These are phyloP conservation scores for Clamator glandarius DNA, from an alignment of 2,797 vertebrate genomes.

Conservation along the genomic window DNA sequence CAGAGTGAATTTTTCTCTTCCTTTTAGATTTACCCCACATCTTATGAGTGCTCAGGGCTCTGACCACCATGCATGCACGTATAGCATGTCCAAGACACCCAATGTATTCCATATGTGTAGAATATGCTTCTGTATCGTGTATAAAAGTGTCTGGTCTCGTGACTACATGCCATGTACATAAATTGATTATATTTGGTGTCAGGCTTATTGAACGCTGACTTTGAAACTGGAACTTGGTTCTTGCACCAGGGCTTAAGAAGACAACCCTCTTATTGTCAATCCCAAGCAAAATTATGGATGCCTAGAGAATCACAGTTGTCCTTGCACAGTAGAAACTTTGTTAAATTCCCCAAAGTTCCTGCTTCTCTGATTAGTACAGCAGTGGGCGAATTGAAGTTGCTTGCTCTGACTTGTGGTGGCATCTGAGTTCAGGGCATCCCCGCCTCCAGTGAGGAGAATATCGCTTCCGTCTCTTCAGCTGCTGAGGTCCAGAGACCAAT, in stretches of 20 bases:
- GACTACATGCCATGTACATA: background rate
- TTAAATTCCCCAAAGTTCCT: background rate
- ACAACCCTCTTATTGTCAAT: background rate
- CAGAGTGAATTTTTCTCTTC: background rate
- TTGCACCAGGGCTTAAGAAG: background rate
- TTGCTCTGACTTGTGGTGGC: background rate
- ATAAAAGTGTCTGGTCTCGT: background rate
- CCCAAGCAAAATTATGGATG: background rate
- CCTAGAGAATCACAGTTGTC: background rate
- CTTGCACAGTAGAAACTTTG: background rate
- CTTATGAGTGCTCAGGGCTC: background rate
- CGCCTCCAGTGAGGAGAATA: background rate
- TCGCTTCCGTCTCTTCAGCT: background rate
- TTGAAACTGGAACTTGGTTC: background rate
- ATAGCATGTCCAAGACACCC: background rate
- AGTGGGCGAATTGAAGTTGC: background rate
- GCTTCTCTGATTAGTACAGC: background rate
- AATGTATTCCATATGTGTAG: background rate
- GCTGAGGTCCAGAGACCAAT: background rate
- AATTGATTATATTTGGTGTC: background rate
- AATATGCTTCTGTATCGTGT: background rate
- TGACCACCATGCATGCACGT: background rate
- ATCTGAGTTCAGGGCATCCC: background rate
- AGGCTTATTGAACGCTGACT: background rate
- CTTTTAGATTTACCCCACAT: background rate